Evolutionary conservation across 2,113 vertebrate genomes (phyloP), one percentile per base, ranked within the genome.

Genomic region (Semnopithecus entellus): DNA sequence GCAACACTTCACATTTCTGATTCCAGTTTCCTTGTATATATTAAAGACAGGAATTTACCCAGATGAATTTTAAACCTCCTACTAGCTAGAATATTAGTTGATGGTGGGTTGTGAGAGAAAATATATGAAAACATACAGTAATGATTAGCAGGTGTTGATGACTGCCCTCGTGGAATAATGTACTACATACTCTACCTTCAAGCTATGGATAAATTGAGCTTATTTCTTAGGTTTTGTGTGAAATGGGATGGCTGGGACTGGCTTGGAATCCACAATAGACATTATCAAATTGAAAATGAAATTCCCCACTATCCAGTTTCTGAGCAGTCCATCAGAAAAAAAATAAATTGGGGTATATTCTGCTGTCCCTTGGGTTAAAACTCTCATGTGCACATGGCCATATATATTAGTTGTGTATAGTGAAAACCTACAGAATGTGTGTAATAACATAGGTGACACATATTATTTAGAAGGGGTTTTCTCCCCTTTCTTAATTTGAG

Each of bases 21-120:
- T 73, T 89, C 88, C 40, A 80, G 61, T 94, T 95, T 91, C 50
- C 70, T 97, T 64, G 86, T 96, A 78, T 95, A 82, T 95, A 52
- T 81, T 81, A 92, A 66, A 45, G 16, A 72, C 76, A 84, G 5
- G 43, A 75, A 95, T 72, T 80, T 64, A 61, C 80, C 59, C 40
- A 73, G 84, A 88, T 90, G 50, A 88, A 72, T 80, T 92, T 90
- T 40, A 88, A 80, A 64, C 27, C 17, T 61, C 25, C 80, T 97
- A 20, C 22, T 76, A 68, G 48, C 75, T 72, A 22, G 27, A 91
- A 22, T 83, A 70, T 89, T 93, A 92, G 38, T 38, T 86, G 9
- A 80, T 82, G 52, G 40, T 75, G 25, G 80, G 32, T 91, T 78
- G 27, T 70, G 50, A 96, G 79, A 87, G 20, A 30, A 93, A 83